These are phyloP conservation scores for Semaprochilodus insignis DNA, from an alignment of 2,797 vertebrate genomes.

Conservation along the genomic window DNA sequence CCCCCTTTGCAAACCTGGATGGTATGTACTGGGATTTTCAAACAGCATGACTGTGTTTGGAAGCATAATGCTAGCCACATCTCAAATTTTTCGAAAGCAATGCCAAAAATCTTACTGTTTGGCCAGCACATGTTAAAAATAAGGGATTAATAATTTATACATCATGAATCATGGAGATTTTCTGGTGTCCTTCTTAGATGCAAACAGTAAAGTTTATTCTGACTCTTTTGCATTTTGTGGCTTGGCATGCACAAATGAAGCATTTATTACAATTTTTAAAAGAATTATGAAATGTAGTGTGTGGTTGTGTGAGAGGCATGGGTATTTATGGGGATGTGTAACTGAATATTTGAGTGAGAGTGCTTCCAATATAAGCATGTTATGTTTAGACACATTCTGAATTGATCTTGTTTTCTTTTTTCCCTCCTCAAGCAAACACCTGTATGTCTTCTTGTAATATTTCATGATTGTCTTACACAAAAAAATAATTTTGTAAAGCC, in stretches of 20 bases:
- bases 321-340: constrained; percentile 15
- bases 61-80: constrained; percentile 65
- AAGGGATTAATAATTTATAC: constrained; percentile 52
- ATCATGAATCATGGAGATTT: constrained; percentile 43
- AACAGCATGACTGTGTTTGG: constrained; percentile 73
- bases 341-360: constrained; percentile 25
- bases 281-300: constrained; percentile 61
- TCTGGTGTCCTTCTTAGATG: constrained; percentile 63
- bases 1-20: constrained; percentile 65
- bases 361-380: constrained; percentile 24
- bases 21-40: constrained; percentile 57
- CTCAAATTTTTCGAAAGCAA: constrained; percentile 56
- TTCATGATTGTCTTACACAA: neutral
- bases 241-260: constrained; percentile 82
- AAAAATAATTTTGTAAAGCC: too few species aligned
- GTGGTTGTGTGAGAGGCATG: constrained; percentile 46
- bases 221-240: constrained; percentile 77
- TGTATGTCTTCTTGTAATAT: neutral
- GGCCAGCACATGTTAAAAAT: constrained; percentile 46
- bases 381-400: constrained; percentile 43
- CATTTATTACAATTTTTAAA: constrained; percentile 68
- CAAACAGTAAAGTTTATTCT: constrained; percentile 59
- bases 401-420: constrained; percentile 31
- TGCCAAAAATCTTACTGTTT: constrained; percentile 55
- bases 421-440: neutral